Percentiles rank a stretch among this genome's conserved stretches.
Evolutionary conservation across 2,888 invertebrate genomes (phyloP).

Genomic region (Melitaea athalia): DNA sequence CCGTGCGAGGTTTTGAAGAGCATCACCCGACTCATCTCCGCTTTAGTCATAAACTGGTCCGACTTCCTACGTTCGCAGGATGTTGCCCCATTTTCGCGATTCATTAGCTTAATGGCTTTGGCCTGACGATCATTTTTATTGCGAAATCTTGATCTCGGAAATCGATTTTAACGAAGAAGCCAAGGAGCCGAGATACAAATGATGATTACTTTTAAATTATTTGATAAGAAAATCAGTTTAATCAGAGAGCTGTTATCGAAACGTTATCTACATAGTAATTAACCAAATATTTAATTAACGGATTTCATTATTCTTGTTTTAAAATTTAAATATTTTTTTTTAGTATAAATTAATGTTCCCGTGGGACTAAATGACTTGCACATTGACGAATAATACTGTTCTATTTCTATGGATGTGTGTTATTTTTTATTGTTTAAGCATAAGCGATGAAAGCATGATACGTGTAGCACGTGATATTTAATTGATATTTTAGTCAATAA

Average conservation of each 20-base stretch:
- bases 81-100: constrained; percentile 76
- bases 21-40: constrained; percentile 62
- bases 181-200: constrained; percentile 4
- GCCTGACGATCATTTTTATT: constrained; percentile 58
- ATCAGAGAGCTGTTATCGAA: constrained; percentile 18
- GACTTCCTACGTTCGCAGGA: constrained; percentile 74
- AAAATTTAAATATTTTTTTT: neutral
- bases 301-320: neutral
- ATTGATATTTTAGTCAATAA: neutral
- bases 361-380: neutral
- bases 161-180: constrained; percentile 32
- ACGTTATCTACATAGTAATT: constrained; percentile 20
- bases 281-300: constrained; percentile 10
- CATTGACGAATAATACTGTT: too few relatives aligned
- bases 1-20: constrained; percentile 24
- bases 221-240: constrained; percentile 24
- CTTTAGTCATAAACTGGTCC: constrained; percentile 72
- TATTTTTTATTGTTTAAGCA: neutral
- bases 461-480: neutral
- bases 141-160: constrained; percentile 58
- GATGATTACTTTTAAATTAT: constrained; percentile 28
- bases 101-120: constrained; percentile 70
- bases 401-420: neutral
- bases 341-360: neutral
- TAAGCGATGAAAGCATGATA: neutral